Evolutionary conservation across 2,888 invertebrate genomes (phyloP).

Genomic region (Ceraclea dissimilis): DNA sequence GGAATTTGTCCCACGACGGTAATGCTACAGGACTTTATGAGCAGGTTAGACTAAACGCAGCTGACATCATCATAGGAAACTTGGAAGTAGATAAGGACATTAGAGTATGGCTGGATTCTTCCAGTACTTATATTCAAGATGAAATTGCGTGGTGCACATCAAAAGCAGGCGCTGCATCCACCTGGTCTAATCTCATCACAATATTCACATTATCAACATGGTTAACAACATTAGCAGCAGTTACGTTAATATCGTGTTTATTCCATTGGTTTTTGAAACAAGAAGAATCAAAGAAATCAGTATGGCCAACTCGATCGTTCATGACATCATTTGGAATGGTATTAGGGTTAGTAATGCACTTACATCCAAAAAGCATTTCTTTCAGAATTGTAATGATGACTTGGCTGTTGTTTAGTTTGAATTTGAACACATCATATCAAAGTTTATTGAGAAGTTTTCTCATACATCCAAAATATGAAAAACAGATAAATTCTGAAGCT

Average conservation of each 20-base stretch:
- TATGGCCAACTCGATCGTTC: constrained; percentile 44
- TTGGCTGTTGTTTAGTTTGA: constrained; percentile 46
- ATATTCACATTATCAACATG: constrained; percentile 46
- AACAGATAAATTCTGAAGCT: constrained; percentile 42
- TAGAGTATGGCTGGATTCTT: constrained; percentile 43
- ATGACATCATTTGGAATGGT: constrained; percentile 44
- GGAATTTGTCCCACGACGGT: constrained; percentile 36
- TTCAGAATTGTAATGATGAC: constrained; percentile 42
- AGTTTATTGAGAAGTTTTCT: constrained; percentile 46
- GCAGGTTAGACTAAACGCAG: constrained; percentile 35
- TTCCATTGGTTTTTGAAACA: constrained; percentile 39
- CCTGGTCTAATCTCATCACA: constrained; percentile 44
- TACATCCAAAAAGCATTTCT: constrained; percentile 37
- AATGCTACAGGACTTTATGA: constrained; percentile 38
- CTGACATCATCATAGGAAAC: constrained; percentile 42
- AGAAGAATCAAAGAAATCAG: constrained; percentile 35
- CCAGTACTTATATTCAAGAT: constrained; percentile 44
- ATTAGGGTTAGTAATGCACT: constrained; percentile 41
- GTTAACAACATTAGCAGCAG: constrained; percentile 37
- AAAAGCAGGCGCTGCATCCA: constrained; percentile 38
- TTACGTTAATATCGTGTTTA: constrained; percentile 37
- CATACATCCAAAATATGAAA: constrained; percentile 47
- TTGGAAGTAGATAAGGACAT: constrained; percentile 42
- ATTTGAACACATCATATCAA: constrained; percentile 46
- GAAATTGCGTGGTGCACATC: constrained; percentile 47